Conservation (phyloP, 2,113 vertebrate genomes). For the Heterocephalus glaber region DNA sequence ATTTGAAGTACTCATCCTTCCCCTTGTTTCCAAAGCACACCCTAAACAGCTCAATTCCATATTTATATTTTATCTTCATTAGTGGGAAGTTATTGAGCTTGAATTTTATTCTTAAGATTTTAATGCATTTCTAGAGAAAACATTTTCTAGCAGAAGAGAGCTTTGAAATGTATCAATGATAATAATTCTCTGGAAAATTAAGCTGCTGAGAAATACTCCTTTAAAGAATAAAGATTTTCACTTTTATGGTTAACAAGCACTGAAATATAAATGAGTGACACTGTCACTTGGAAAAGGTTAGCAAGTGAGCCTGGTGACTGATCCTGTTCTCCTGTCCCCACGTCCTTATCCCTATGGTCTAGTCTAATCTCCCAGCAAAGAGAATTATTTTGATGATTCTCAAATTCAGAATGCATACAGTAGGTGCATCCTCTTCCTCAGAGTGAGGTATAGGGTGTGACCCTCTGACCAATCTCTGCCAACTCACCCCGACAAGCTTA, state of each 20-base stretch:
- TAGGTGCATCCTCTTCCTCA: neutral
- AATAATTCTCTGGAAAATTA: neutral
- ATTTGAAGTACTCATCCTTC: constrained; percentile 23
- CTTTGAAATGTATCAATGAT: neutral
- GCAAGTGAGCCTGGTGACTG: neutral
- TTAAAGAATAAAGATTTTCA: neutral
- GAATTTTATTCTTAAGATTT: constrained; percentile 12
- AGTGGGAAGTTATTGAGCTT: neutral
- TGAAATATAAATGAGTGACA: neutral
- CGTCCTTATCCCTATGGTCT: neutral
- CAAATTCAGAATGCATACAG: neutral
- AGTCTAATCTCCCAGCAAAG: neutral
- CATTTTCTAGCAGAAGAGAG: neutral
- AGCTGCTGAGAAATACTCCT: neutral
- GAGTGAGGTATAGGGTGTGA: neutral
- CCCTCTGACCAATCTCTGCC: neutral
- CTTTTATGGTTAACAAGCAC: neutral
- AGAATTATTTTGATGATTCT: neutral
- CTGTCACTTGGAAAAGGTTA: neutral
- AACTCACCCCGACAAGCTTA: neutral
- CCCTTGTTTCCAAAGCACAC: constrained; percentile 25
- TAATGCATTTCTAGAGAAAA: constrained; percentile 1
- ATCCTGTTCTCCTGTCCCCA: neutral
- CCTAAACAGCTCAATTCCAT: constrained; percentile 45
- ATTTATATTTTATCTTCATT: neutral